Percentiles rank a stretch among this genome's conserved stretches.
Evolutionary conservation across 2,797 vertebrate species (phyloP).

Genomic region (Trichosurus vulpecula): DNA sequence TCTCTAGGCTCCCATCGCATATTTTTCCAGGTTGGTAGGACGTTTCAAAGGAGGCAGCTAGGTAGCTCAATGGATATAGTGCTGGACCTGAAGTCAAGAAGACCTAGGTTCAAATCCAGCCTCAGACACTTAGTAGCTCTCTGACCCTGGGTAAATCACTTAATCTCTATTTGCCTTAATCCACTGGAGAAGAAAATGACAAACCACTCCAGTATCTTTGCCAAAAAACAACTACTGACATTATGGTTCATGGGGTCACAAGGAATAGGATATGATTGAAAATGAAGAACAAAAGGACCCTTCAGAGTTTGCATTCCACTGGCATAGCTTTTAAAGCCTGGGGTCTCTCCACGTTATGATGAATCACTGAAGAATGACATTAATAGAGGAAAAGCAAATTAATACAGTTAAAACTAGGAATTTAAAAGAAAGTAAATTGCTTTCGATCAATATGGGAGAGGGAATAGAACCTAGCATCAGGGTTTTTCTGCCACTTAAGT

Average conservation of each 20-base stretch:
- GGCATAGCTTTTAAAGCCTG: neutral
- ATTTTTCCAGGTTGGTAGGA: neutral
- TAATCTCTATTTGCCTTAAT: neutral
- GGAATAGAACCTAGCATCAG: neutral
- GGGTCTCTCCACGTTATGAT: neutral
- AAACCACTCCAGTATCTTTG: neutral
- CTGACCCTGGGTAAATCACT: neutral
- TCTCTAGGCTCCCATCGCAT: neutral
- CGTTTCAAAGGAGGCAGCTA: neutral
- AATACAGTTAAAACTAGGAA: neutral
- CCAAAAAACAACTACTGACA: neutral
- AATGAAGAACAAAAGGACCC: neutral
- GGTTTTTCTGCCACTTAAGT: neutral
- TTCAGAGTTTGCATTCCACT: neutral
- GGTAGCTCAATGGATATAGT: neutral
- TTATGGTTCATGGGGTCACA: neutral
- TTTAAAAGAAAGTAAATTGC: neutral
- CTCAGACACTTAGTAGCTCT: neutral
- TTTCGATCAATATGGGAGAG: neutral
- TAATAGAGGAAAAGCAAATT: neutral
- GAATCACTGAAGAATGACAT: neutral
- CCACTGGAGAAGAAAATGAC: neutral
- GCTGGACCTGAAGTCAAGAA: neutral
- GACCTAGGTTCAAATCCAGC: neutral
- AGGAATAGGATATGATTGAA: neutral